Conservation (phyloP, 1,140 invertebrate genomes). For the Zaprionus davidi region DNA sequence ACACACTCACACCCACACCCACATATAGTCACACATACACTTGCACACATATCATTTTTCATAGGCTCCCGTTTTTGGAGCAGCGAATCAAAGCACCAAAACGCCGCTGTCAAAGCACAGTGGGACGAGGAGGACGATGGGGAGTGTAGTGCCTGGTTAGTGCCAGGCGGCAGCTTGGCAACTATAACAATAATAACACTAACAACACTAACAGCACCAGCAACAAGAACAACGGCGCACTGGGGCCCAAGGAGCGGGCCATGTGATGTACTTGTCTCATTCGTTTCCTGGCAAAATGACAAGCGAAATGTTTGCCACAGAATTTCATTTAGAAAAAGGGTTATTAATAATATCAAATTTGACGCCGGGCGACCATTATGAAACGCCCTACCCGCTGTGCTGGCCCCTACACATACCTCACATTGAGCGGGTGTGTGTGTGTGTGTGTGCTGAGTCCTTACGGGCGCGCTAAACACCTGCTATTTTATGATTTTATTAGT, state of each 20-base stretch:
- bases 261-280: constrained; percentile 69
- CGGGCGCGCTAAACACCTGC: constrained; percentile 75
- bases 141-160: neutral
- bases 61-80: constrained; percentile 52
- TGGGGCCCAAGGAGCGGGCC: constrained; percentile 15
- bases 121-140: neutral
- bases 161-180: constrained; percentile 38
- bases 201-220: constrained; percentile 45
- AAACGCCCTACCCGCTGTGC: neutral
- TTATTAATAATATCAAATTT: constrained; percentile 82
- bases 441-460: constrained; percentile 18
- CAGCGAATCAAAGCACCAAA: constrained; percentile 74
- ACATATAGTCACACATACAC: constrained; percentile 28
- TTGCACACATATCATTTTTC: constrained; percentile 69
- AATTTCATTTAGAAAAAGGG: constrained; percentile 80
- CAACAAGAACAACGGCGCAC: constrained; percentile 47
- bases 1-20: constrained; percentile 22
- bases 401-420: neutral
- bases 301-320: constrained; percentile 78
- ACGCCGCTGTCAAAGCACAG: constrained; percentile 67
- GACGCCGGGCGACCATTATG: constrained; percentile 65
- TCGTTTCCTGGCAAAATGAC: constrained; percentile 69
- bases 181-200: constrained; percentile 49
- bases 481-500: constrained; percentile 80
- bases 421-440: neutral